phyloP scores from a whole-genome alignment of 2,888 invertebrate species.

The Portevinia maculata region DNA sequence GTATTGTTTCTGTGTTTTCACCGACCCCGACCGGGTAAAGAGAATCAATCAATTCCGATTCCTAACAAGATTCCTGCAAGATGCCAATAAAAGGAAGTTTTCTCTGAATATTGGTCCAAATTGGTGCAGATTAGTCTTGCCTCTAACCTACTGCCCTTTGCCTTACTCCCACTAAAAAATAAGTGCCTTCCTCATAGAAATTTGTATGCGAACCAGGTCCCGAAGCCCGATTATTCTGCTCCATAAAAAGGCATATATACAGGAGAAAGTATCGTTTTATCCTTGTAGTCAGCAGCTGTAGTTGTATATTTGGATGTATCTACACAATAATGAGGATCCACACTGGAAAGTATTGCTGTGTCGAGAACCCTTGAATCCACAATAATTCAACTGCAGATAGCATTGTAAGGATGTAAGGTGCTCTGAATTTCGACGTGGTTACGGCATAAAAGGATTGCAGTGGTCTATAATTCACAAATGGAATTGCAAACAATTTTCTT shows the following conservation, averaged over 20 bases:
- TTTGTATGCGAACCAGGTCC: constrained; percentile 49
- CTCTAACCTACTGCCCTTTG: constrained; percentile 1
- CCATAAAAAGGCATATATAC: constrained; percentile 10
- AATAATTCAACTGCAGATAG: neutral
- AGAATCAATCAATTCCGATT: constrained; percentile 34
- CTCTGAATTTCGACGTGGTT: neutral
- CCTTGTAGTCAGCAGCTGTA: neutral
- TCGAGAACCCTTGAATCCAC: neutral
- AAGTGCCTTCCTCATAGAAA: constrained; percentile 10
- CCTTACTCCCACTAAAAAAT: neutral
- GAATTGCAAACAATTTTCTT: neutral
- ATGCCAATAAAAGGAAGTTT: constrained; percentile 60
- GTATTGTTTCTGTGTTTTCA: constrained; percentile 21
- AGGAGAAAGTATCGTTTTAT: neutral
- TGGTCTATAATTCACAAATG: constrained; percentile 6
- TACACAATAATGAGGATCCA: neutral
- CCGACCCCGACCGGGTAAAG: constrained; percentile 38
- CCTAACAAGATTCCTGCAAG: constrained; percentile 47
- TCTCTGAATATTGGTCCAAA: constrained; percentile 60
- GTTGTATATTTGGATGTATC: neutral
- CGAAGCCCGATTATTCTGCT: constrained; percentile 27
- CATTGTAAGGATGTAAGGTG: constrained; percentile 2
- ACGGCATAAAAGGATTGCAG: neutral
- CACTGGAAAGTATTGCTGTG: neutral
- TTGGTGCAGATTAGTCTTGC: constrained; percentile 50